Conservation (phyloP, 1,140 invertebrate genomes). For the Bombus pyrosoma region DNA sequence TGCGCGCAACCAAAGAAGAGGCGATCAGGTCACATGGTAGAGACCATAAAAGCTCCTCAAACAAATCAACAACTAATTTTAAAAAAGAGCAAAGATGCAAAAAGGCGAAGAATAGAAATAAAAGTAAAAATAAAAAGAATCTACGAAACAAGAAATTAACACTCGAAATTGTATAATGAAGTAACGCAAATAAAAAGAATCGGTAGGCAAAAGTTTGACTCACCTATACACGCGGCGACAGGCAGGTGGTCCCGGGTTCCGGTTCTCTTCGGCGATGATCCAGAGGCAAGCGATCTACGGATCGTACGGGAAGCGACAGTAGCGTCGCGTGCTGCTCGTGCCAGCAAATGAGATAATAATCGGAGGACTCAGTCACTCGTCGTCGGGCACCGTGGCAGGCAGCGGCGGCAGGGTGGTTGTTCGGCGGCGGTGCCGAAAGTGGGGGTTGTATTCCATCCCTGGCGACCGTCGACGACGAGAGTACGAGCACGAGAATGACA, state of each 20-base stretch:
- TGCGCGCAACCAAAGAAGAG: neutral
- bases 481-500: conserved; percentile 15
- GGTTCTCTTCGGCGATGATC: conserved; percentile 26
- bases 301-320: conserved; percentile 27
- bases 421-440: conserved; percentile 66
- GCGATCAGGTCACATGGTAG: neutral
- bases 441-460: conserved; percentile 77
- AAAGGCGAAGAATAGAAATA: neutral
- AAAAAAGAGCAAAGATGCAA: neutral
- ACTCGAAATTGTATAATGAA: neutral
- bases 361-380: conserved; percentile 75
- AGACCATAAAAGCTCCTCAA: neutral
- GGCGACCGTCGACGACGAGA: conserved; percentile 69
- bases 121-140: neutral
- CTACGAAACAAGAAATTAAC: neutral
- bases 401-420: conserved; percentile 69
- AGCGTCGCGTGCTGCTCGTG: conserved; percentile 68
- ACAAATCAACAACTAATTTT: neutral
- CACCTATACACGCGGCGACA: conserved; percentile 53
- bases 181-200: neutral
- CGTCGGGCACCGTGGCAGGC: conserved; percentile 66
- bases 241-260: neutral
- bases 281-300: conserved; percentile 53
- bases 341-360: conserved; percentile 82
- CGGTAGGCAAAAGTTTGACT: conserved; percentile 25